Evolutionary conservation across 1,140 invertebrate genomes (phyloP), one percentile per base, ranked within the genome.

Genomic region (Pseudoatta argentina): DNA sequence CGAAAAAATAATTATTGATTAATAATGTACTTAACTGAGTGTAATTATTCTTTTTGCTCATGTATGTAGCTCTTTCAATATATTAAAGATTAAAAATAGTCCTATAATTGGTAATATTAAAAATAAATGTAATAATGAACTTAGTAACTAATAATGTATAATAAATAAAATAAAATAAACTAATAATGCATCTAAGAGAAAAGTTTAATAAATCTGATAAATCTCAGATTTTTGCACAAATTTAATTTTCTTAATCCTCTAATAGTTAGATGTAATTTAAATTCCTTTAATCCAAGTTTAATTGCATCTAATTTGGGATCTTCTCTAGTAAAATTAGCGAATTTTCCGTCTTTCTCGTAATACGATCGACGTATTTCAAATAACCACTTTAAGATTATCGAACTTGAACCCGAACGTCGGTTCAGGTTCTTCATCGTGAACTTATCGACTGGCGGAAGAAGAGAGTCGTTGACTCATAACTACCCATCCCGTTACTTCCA

Each of bases 391-490:
- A 77, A 69, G 57, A 79, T 89, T 86, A 87, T 86, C 72, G 87
- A 89, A 89, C 77, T 86, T 85, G 67, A 89, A 89, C 77, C 82
- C 73, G 73, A 89, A 69, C 85, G 39, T 88, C 76, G 27, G 66
- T 51, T 71, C 86, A 77, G 83, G 83, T 88, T 82, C 88, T 89
- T 86, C 59, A 87, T 75, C 66, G 66, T 66, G 66, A 89, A 89
- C 72, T 89, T 89, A 89, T 89, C 87, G 79, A 78, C 24, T 71
- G 39, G 18, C 61, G 77, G 72, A 87, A 78, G 76, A 78, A 88
- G 87, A 89, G 83, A 87, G 72, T 87, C 87, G 71, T 86, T 89
- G 87, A 89, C 85, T 89, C 78, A 89, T 89, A 89, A 89, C 87
- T 69, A 66, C 81, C 39, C 85, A 72, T 89, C 51, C 86, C 82